Conservation (phyloP, 1,140 invertebrate genomes). For the Drosophila murphyi region DNA sequence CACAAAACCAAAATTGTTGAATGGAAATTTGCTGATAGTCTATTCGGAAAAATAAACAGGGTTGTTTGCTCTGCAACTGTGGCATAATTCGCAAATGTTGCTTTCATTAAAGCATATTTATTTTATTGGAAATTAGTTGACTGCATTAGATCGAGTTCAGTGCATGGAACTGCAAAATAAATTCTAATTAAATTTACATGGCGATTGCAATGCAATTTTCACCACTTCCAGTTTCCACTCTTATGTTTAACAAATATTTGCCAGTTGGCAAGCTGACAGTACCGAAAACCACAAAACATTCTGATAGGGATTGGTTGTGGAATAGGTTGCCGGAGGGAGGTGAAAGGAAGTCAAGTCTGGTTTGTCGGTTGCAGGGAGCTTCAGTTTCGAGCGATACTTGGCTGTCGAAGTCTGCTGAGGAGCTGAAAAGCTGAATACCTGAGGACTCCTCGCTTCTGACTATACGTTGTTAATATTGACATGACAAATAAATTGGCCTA, state of each 20-base stretch:
- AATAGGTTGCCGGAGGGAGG: neutral
- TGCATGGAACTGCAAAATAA: slow-evolving; percentile 39
- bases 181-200: slow-evolving; percentile 79
- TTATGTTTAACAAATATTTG: slow-evolving; percentile 73
- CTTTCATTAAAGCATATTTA: slow-evolving; percentile 33
- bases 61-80: neutral
- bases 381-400: slow-evolving; percentile 16
- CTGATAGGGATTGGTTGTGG: no score
- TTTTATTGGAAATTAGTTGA: slow-evolving; percentile 73
- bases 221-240: slow-evolving; percentile 24
- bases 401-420: slow-evolving; percentile 22
- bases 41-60: neutral
- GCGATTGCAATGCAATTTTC: slow-evolving; percentile 18
- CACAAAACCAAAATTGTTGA: neutral
- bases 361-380: slow-evolving; percentile 35
- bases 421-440: neutral
- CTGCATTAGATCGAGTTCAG: slow-evolving; percentile 50
- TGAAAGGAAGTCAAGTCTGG: slow-evolving; percentile 16
- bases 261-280: slow-evolving; percentile 71
- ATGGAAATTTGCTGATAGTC: neutral
- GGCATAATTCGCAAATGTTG: slow-evolving; percentile 3
- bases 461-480: slow-evolving; percentile 75
- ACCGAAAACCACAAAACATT: slow-evolving; percentile 66
- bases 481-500: slow-evolving; percentile 81
- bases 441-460: slow-evolving; percentile 33